Evolutionary conservation across 2,113 vertebrate genomes (phyloP), one percentile per base, ranked within the genome.

Genomic region (Polyodon spathula): DNA sequence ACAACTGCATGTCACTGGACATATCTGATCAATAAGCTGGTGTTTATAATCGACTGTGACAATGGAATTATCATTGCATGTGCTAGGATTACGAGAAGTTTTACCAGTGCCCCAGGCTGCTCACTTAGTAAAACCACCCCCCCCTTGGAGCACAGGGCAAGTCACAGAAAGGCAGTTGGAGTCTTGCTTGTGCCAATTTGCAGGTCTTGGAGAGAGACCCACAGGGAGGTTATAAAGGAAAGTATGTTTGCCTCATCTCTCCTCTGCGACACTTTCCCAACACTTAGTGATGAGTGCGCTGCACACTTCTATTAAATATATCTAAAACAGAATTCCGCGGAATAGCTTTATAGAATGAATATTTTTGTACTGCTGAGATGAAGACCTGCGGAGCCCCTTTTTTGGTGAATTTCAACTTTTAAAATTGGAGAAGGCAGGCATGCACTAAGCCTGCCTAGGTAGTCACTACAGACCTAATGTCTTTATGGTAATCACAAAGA

Each of bases 401-500:
- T 41, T 73, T 58, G 54, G n/a, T 71, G 62, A 64, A n/a, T n/a
- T n/a, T n/a, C 57, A 70, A 48, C 66, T 67, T 70, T 9, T 68
- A 66, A 82, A 73, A 69, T 67, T 66, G 68, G 77, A 64, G 65
- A 53, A 63, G 62, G 56, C 73, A 78, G 78, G n/a, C 40, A 37
- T 65, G 59, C 66, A 55, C 69, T 79, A 71, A 61, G 62, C 59
- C 58, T 76, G 39, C 67, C 61, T 78, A 65, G 64, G 59, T 69
- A 5, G 1, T 67, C 63, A 68, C 65, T 72, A 14, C 62, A 66
- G 60, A 74, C 41, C 63, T 73, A 76, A 75, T 72, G 63, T 74
- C 37, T 71, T 70, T 73, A 68, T 72, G 74, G 71, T 84, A 80
- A 84, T 76, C 78, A 68, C 57, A 83, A 73, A 80, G 78, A 69